A percentile compares a stretch with the other conserved stretches of the same genome.
These are phyloP conservation scores for Alca torda DNA, from an alignment of 2,797 vertebrate species.

Conservation along the genomic window DNA sequence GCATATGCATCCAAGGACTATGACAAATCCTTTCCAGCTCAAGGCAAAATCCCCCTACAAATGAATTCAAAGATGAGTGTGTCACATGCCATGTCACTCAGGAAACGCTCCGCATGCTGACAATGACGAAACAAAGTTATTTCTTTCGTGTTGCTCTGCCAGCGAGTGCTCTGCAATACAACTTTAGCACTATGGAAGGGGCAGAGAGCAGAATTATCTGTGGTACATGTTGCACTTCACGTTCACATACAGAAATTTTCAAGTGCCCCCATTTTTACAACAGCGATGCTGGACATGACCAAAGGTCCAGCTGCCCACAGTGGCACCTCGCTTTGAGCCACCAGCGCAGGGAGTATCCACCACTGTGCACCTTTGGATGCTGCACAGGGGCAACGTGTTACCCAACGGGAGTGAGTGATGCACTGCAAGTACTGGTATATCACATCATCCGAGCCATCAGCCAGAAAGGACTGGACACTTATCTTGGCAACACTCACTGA, in stretches of 20 bases:
- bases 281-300: background rate
- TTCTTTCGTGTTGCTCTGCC: background rate
- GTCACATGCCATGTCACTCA: background rate
- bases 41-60: slow-evolving; percentile 29
- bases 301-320: background rate
- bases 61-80: background rate
- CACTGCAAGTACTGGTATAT: background rate
- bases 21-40: background rate
- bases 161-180: background rate
- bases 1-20: background rate
- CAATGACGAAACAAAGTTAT: background rate
- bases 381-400: fast-evolving
- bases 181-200: background rate
- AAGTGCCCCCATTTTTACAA: background rate
- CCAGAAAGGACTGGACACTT: background rate
- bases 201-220: background rate
- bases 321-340: background rate
- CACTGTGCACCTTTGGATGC: background rate
- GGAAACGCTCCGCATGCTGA: fast-evolving
- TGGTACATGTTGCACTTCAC: background rate
- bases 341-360: background rate
- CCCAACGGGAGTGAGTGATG: background rate
- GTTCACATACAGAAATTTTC: background rate
- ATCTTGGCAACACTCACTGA: background rate
- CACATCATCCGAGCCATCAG: background rate